A percentile compares a stretch with the other conserved stretches of the same genome.
Conservation (phyloP, 2,888 invertebrate genomes). For the Sphinx pinastri region DNA sequence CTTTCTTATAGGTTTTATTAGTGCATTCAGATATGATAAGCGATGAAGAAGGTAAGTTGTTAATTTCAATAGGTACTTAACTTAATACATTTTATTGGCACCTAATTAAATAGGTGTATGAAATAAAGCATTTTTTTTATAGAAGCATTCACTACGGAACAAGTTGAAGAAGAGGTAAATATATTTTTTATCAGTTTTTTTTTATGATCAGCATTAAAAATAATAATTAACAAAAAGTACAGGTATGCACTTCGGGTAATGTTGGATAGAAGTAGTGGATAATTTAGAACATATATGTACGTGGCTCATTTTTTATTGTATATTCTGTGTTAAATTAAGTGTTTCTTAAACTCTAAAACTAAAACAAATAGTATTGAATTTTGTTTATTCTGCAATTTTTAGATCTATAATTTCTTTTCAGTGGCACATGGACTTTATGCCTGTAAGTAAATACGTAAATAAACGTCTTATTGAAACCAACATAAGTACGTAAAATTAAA, state of each 20-base stretch:
- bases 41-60: constrained; percentile 39
- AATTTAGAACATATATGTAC: too few species aligned
- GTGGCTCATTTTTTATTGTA: too few species aligned
- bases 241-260: too few species aligned
- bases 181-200: neutral
- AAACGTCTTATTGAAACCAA: neutral
- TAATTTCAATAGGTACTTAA: too few species aligned
- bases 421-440: constrained; percentile 81
- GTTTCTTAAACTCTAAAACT: too few species aligned
- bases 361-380: too few species aligned
- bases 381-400: too few species aligned
- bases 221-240: too few species aligned
- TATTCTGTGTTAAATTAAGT: too few species aligned
- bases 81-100: neutral
- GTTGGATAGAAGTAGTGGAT: too few species aligned
- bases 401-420: constrained; percentile 42
- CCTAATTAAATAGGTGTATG: neutral
- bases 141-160: constrained; percentile 55
- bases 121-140: constrained; percentile 31
- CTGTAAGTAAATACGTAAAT: constrained; percentile 54
- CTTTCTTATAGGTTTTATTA: constrained; percentile 31
- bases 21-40: constrained; percentile 33
- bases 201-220: too few species aligned
- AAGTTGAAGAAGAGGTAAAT: constrained; percentile 69
- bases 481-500: too few species aligned